Evolutionary conservation across 2,113 vertebrate genomes (phyloP).

Genomic region (Meles meles): DNA sequence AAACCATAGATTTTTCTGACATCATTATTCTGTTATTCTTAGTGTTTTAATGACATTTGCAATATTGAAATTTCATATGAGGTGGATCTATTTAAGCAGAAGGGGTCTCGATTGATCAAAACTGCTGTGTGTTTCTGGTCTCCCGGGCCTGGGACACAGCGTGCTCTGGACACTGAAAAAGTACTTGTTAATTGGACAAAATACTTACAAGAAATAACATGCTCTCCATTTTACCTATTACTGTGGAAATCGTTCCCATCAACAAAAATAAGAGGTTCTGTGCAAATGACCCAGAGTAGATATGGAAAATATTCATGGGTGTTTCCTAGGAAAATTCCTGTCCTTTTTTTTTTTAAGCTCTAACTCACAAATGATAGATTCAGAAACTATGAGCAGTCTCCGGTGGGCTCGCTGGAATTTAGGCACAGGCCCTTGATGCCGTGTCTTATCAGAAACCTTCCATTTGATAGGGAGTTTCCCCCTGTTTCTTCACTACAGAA

Average conservation of each 20-base stretch:
- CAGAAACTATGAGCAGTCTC: conserved; percentile 37
- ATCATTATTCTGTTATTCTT: neutral
- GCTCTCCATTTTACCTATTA: conserved; percentile 9
- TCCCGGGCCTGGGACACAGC: neutral
- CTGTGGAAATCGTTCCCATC: conserved; percentile 35
- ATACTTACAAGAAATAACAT: neutral
- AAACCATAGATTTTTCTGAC: neutral
- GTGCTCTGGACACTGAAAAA: neutral
- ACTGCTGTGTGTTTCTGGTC: neutral
- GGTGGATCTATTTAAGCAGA: neutral
- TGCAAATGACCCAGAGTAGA: conserved; percentile 20
- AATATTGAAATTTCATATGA: neutral
- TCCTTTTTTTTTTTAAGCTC: neutral
- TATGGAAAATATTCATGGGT: conserved; percentile 73
- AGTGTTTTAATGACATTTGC: neutral
- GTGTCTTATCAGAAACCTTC: conserved; percentile 28
- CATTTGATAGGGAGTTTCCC: conserved; percentile 23
- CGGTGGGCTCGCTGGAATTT: neutral
- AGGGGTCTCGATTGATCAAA: neutral
- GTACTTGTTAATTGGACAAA: neutral
- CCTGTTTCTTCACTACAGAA: neutral
- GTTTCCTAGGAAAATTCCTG: conserved; percentile 73
- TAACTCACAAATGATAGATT: conserved; percentile 44
- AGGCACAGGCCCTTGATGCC: neutral
- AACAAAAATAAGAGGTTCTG: conserved; percentile 59